Percentiles rank a stretch among this genome's conserved stretches.
Evolutionary conservation across 2,888 invertebrate species (phyloP).

Genomic region (Yponomeuta plumbellus): DNA sequence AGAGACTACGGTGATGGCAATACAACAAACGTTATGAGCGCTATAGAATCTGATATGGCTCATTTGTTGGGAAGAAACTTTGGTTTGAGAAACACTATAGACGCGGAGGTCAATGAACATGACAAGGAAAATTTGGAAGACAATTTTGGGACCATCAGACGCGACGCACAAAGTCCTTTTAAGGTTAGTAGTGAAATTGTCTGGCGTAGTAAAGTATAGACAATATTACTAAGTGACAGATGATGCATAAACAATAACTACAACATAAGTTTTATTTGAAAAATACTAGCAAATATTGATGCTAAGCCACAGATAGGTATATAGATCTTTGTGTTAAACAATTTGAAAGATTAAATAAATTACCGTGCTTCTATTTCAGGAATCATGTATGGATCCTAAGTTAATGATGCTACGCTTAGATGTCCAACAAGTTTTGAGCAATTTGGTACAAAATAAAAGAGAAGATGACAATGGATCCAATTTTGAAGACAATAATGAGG

Average conservation of each 20-base stretch:
- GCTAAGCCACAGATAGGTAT: too few relatives aligned
- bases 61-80: slow-evolving; percentile 52
- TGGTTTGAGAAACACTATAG: slow-evolving; percentile 37
- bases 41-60: slow-evolving; percentile 61
- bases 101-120: slow-evolving; percentile 1
- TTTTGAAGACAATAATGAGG: slow-evolving; percentile 26
- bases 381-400: slow-evolving; percentile 63
- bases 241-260: neutral
- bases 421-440: slow-evolving; percentile 62
- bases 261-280: too few relatives aligned
- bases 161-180: slow-evolving; percentile 23
- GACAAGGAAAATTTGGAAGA: slow-evolving; percentile 7
- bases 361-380: slow-evolving; percentile 39
- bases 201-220: neutral
- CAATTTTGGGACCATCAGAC: neutral
- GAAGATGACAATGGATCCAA: slow-evolving; percentile 31
- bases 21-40: slow-evolving; percentile 45
- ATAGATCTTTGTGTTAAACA: too few relatives aligned
- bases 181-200: slow-evolving; percentile 33
- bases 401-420: slow-evolving; percentile 68
- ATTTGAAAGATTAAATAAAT: too few relatives aligned
- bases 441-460: slow-evolving; percentile 49
- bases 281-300: too few relatives aligned
- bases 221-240: neutral
- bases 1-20: slow-evolving; percentile 47